phyloP scores from a whole-genome alignment of 2,797 vertebrate genomes.

The Arremon aurantiirostris region DNA sequence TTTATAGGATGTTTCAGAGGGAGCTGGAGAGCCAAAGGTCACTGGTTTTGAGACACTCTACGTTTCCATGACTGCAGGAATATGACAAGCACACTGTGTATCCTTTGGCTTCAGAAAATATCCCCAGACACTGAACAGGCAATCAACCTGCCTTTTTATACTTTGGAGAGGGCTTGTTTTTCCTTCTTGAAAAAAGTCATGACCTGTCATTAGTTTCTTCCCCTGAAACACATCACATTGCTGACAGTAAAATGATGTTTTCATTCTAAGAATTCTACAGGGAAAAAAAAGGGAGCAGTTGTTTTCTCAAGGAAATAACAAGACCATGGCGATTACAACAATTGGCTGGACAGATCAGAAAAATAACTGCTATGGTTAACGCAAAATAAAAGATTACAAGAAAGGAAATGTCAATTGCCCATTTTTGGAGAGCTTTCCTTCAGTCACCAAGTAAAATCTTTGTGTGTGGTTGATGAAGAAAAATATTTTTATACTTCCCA shows the following conservation, averaged over 20 bases:
- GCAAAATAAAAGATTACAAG: neutral
- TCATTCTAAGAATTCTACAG: constrained; percentile 46
- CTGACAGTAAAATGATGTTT: constrained; percentile 65
- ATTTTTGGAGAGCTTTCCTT: neutral
- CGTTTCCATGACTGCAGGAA: constrained; percentile 47
- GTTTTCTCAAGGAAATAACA: constrained; percentile 58
- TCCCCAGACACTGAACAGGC: constrained; percentile 43
- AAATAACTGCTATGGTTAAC: constrained; percentile 17
- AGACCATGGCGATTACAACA: constrained; percentile 11
- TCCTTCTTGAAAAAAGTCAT: constrained; percentile 32
- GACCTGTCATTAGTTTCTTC: constrained; percentile 65
- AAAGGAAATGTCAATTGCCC: constrained; percentile 1
- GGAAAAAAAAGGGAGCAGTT: constrained; percentile 1
- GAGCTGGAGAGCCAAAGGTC: constrained; percentile 18
- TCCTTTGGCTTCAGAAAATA: constrained; percentile 56
- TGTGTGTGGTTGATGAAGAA: neutral
- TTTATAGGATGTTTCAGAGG: neutral
- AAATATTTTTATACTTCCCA: neutral
- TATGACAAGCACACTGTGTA: constrained; percentile 37
- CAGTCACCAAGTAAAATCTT: neutral
- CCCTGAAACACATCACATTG: constrained; percentile 50
- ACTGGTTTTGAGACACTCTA: constrained; percentile 19
- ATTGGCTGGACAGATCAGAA: constrained; percentile 21
- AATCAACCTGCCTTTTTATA: constrained; percentile 31
- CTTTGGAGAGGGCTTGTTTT: constrained; percentile 55